A percentile compares a stretch with the other conserved stretches of the same genome.
Evolutionary conservation across 2,113 vertebrate species (phyloP).

Genomic region (Apodemus sylvaticus): DNA sequence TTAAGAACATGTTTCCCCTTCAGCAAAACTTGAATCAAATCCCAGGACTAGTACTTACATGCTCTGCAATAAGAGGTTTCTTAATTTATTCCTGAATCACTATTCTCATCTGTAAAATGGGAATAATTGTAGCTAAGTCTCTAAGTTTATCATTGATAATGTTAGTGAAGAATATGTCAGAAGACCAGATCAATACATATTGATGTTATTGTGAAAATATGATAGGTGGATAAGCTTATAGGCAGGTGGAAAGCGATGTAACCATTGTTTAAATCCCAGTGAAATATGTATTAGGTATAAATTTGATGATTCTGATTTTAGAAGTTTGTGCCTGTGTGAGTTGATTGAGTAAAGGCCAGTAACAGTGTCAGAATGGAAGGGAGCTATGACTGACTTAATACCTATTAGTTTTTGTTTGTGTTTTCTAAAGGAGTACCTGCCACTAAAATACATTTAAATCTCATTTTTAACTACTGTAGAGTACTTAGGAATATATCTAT

Average conservation of each 20-base stretch:
- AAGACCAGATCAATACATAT: not conserved
- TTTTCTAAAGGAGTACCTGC: not conserved
- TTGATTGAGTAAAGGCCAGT: not conserved
- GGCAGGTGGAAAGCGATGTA: not conserved
- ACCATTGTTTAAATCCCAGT: not conserved
- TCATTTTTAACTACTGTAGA: not conserved
- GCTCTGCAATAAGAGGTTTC: not conserved
- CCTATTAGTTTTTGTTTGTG: not conserved
- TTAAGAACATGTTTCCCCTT: not conserved
- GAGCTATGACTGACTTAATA: not conserved
- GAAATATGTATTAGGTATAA: not conserved
- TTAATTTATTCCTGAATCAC: not conserved
- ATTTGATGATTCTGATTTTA: not conserved
- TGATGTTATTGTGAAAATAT: not conserved
- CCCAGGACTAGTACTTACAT: not conserved
- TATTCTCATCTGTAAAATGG: constrained; percentile 38
- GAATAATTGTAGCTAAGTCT: not conserved
- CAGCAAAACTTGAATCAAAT: not conserved
- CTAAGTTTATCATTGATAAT: not conserved
- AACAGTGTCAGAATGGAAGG: not conserved
- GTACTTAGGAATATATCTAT: not conserved
- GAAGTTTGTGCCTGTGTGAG: not conserved
- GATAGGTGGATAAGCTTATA: not conserved
- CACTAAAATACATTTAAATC: not conserved
- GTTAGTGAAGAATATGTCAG: not conserved